Conservation (phyloP, 2,888 invertebrate genomes). For the Bimastos eiseni region DNA sequence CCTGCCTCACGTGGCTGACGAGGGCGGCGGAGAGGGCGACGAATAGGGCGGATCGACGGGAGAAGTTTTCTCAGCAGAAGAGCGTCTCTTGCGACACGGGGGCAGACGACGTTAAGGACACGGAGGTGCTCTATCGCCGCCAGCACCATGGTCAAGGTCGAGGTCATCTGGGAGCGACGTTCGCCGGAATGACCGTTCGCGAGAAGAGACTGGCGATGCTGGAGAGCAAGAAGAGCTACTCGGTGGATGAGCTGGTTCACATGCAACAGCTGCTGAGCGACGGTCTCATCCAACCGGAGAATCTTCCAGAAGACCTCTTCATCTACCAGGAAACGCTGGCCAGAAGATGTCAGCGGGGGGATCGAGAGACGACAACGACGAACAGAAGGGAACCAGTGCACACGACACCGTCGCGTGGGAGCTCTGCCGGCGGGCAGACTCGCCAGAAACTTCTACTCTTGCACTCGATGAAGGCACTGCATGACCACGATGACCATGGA, state of each 20-base stretch:
- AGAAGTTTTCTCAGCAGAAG: constrained; percentile 40
- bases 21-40: neutral
- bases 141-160: neutral
- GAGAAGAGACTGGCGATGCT: constrained; percentile 32
- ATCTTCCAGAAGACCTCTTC: constrained; percentile 6
- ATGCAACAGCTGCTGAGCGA: neutral
- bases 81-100: constrained; percentile 40
- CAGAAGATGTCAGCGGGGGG: neutral
- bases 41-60: neutral
- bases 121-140: neutral
- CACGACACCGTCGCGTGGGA: neutral
- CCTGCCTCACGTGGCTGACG: neutral
- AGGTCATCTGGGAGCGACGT: neutral
- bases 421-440: neutral
- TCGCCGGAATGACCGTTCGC: neutral
- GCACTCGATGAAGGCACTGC: constrained; percentile 32
- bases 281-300: constrained; percentile 7
- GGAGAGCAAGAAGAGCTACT: constrained; percentile 38
- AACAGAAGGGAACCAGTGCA: neutral
- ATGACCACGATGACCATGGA: constrained; percentile 27
- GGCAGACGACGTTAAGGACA: neutral
- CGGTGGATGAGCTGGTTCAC: constrained; percentile 36
- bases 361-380: neutral
- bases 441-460: constrained; percentile 32
- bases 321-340: neutral